These are phyloP conservation scores for Noctua janthina DNA, from an alignment of 2,888 invertebrate species.

Conservation along the genomic window DNA sequence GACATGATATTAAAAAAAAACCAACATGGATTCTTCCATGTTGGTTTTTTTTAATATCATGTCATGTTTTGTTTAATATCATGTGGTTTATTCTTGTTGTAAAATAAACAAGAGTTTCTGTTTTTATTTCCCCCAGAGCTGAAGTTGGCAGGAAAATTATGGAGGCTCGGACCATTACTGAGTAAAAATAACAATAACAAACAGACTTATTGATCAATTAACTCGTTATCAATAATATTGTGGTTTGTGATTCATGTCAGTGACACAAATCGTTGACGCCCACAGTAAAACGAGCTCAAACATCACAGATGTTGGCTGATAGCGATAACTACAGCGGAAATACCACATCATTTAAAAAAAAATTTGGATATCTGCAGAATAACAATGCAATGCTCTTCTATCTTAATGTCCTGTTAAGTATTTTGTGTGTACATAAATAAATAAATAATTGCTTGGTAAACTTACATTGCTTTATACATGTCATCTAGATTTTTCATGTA, in stretches of 20 bases:
- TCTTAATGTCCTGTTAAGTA: too few relatives aligned
- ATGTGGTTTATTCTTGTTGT: too few relatives aligned
- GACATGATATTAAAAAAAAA: too few relatives aligned
- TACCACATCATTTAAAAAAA: background rate
- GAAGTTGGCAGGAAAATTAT: background rate
- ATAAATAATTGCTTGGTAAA: too few relatives aligned
- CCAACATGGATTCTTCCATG: too few relatives aligned
- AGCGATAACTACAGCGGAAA: constrained; percentile 26
- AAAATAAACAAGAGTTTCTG: background rate
- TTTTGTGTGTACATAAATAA: too few relatives aligned
- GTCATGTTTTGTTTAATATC: too few relatives aligned
- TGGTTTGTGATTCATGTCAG: constrained; percentile 50
- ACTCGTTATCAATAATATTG: constrained; percentile 16
- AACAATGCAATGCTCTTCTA: background rate
- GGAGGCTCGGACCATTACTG: background rate
- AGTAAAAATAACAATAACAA: background rate
- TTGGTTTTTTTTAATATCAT: too few relatives aligned
- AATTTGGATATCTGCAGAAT: background rate
- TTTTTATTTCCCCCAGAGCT: background rate
- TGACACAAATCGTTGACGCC: constrained; percentile 56
- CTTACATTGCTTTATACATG: background rate
- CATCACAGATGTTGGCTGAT: constrained; percentile 53
- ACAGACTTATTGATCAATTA: constrained; percentile 10
- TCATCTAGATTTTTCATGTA: too few relatives aligned
- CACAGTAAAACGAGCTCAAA: constrained; percentile 59